phyloP scores from a whole-genome alignment of 2,888 invertebrate genomes.

The Orthosia cruda region DNA sequence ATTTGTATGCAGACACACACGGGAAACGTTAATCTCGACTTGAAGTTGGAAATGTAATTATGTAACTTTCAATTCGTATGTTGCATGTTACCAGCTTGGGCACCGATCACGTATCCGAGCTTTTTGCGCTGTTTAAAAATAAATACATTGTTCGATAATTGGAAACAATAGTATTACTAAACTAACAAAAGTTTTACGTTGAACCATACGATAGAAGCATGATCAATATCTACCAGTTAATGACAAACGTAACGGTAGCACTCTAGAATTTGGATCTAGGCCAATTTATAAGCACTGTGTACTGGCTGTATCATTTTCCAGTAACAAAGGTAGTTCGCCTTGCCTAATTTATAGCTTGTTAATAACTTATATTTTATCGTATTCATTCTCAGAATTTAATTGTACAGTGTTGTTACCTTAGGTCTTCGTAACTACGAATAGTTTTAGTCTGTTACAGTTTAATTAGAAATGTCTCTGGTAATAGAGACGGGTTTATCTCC shows the following conservation, averaged over 20 bases:
- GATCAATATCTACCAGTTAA: slow-evolving; percentile 29
- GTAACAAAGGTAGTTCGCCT: slow-evolving; percentile 23
- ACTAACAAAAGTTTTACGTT: background rate
- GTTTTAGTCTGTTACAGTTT: slow-evolving; percentile 9
- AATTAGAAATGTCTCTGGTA: slow-evolving; percentile 12
- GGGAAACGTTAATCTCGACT: background rate
- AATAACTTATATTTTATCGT: slow-evolving; percentile 35
- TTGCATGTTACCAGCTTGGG: background rate
- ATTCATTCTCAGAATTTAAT: slow-evolving; percentile 32
- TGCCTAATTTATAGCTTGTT: slow-evolving; percentile 32
- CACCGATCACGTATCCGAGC: background rate
- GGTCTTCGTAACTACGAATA: slow-evolving; percentile 23
- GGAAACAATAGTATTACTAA: slow-evolving; percentile 16
- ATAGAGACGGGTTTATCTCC: background rate
- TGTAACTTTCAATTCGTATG: background rate
- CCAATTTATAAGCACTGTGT: slow-evolving; percentile 59
- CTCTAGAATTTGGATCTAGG: slow-evolving; percentile 40
- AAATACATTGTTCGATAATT: background rate
- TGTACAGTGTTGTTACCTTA: slow-evolving; percentile 27
- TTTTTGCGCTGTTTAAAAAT: slow-evolving; percentile 7
- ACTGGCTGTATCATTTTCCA: slow-evolving; percentile 45
- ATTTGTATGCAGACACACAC: slow-evolving; percentile 7
- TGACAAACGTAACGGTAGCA: slow-evolving; percentile 24
- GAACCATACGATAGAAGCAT: background rate
- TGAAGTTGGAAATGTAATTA: slow-evolving; percentile 19